Percentiles rank a stretch among this genome's conserved stretches.
Conservation (phyloP, 1,140 invertebrate species). For the Teleogryllus occipitalis region DNA sequence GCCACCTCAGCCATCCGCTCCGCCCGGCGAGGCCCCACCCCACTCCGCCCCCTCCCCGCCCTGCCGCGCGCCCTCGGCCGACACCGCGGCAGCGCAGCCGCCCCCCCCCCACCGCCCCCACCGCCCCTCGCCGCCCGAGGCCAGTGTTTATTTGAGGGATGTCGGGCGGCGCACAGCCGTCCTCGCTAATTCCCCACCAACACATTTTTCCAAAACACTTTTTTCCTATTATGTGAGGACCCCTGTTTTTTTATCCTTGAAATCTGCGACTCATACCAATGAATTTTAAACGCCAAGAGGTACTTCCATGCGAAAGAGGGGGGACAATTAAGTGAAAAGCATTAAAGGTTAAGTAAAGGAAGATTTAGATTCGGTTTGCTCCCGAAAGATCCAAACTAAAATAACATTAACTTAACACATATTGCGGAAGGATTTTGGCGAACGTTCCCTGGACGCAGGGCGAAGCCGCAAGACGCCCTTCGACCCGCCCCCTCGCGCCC, state of each 20-base stretch:
- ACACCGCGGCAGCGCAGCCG: no score
- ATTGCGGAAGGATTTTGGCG: background rate
- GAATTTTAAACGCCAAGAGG: background rate
- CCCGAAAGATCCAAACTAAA: background rate
- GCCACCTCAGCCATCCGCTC: no score
- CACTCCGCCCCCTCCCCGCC: no score
- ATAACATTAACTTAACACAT: background rate
- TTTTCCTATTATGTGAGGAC: background rate
- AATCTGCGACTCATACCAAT: background rate
- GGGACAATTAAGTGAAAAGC: background rate
- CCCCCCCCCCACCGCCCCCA: no score
- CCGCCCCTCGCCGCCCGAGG: no score
- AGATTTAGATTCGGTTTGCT: background rate
- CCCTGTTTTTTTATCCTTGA: background rate
- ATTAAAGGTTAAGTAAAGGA: conserved; percentile 1
- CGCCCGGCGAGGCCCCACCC: no score
- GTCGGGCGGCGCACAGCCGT: background rate
- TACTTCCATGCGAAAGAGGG: background rate
- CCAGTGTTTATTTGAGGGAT: background rate
- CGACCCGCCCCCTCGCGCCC: background rate
- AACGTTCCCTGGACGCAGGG: background rate
- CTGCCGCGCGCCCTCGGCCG: no score
- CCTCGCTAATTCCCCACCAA: background rate
- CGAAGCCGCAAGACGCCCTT: background rate
- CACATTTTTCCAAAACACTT: background rate